These are phyloP conservation scores for Synanthedon andrenaeformis DNA, from an alignment of 2,888 invertebrate species.

Conservation along the genomic window DNA sequence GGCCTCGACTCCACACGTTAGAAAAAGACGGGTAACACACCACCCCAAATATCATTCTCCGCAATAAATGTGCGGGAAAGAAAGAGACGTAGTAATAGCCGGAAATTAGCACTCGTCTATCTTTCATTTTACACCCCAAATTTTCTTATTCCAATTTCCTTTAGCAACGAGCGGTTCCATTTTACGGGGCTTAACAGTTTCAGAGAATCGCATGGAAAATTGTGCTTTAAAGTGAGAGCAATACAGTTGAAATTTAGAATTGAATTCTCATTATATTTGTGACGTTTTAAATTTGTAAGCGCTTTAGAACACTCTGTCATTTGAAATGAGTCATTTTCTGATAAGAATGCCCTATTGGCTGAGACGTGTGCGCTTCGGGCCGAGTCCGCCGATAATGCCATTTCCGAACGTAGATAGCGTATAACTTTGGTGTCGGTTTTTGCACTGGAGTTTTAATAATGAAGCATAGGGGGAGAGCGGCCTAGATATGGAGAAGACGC, in stretches of 20 bases:
- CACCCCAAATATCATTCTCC: constrained; percentile 41
- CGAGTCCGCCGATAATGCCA: constrained; percentile 59
- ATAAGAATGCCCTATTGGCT: constrained; percentile 74
- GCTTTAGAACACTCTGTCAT: constrained; percentile 71
- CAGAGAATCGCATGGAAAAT: constrained; percentile 11
- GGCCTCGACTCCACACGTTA: constrained; percentile 29
- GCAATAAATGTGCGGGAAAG: constrained; percentile 66
- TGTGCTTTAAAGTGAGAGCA: constrained; percentile 5
- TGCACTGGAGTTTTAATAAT: constrained; percentile 63
- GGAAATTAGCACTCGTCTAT: constrained; percentile 82
- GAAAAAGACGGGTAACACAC: constrained; percentile 54
- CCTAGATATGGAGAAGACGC: constrained; percentile 68
- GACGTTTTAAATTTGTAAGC: constrained; percentile 39
- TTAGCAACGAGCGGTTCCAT: constrained; percentile 47
- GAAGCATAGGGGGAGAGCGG: constrained; percentile 58
- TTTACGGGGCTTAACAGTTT: constrained; percentile 35
- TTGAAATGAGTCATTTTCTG: constrained; percentile 81
- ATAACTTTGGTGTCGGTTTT: constrained; percentile 63
- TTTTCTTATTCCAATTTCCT: constrained; percentile 83
- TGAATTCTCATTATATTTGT: constrained; percentile 17
- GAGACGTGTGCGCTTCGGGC: constrained; percentile 63
- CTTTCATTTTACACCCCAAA: constrained; percentile 83
- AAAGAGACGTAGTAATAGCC: constrained; percentile 70
- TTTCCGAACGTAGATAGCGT: constrained; percentile 65
- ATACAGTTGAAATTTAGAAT: constrained; percentile 23